A percentile compares a stretch with the other conserved stretches of the same genome.
Evolutionary conservation across 2,113 vertebrate species (phyloP).

Genomic region (Tetraodon nigroviridis): DNA sequence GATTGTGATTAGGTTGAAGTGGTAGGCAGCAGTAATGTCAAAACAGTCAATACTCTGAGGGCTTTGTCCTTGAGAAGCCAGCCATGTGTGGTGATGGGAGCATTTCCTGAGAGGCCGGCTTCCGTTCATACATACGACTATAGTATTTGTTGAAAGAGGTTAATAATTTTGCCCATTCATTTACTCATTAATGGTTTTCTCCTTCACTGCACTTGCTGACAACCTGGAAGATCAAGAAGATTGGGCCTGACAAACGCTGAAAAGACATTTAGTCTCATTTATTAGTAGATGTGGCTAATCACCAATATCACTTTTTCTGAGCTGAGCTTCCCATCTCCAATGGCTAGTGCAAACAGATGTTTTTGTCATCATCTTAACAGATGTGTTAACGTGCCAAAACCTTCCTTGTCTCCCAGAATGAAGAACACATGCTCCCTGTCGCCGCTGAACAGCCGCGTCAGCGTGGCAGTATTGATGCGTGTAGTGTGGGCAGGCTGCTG

Average conservation of each 20-base stretch:
- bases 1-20: constrained; percentile 52
- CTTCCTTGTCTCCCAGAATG: background rate
- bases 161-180: constrained; percentile 46
- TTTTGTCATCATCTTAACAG: constrained; percentile 19
- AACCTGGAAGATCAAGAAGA: constrained; percentile 41
- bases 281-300: constrained; percentile 16
- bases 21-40: constrained; percentile 5
- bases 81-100: constrained; percentile 25
- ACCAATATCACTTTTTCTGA: constrained; percentile 4
- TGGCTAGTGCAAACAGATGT: constrained; percentile 37
- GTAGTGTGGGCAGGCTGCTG: constrained; percentile 27
- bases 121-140: constrained; percentile 46
- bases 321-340: background rate
- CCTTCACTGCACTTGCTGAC: constrained; percentile 28
- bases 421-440: constrained; percentile 9
- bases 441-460: background rate
- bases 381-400: constrained; percentile 46
- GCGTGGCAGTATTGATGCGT: constrained; percentile 42
- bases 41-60: constrained; percentile 40
- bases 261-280: constrained; percentile 15
- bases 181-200: constrained; percentile 46
- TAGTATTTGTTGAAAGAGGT: constrained; percentile 23
- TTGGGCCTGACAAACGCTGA: constrained; percentile 45
- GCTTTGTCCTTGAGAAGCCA: constrained; percentile 48
- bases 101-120: constrained; percentile 25